Conservation (phyloP, 2,797 vertebrate species). For the Menidia menidia region DNA sequence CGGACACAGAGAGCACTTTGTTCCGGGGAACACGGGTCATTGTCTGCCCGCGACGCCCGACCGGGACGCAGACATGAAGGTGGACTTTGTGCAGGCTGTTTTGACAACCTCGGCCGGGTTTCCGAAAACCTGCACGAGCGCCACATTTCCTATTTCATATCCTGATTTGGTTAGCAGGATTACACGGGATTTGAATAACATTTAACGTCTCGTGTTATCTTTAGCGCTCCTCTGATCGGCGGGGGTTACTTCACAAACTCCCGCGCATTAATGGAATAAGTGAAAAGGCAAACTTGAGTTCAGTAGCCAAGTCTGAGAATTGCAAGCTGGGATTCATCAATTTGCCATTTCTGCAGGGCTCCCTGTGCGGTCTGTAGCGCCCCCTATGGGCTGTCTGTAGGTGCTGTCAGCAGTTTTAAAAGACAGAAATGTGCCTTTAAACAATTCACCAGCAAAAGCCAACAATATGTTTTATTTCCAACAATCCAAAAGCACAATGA, state of each 20-base stretch:
- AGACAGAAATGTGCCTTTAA: background rate
- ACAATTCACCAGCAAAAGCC: background rate
- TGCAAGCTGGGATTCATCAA: background rate
- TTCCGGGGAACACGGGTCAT: conserved; percentile 76
- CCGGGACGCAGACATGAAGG: conserved; percentile 68
- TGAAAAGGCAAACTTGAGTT: no score
- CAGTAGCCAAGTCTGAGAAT: background rate
- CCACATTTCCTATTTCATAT: conserved; percentile 67
- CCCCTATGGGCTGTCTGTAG: conserved; percentile 28
- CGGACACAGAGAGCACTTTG: conserved; percentile 82
- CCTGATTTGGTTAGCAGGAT: conserved; percentile 44
- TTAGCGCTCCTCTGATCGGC: background rate
- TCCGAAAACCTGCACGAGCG: conserved; percentile 59
- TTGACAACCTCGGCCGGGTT: conserved; percentile 74
- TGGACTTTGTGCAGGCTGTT: conserved; percentile 76
- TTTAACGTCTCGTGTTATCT: background rate
- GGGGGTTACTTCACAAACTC: background rate
- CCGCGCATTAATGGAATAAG: background rate
- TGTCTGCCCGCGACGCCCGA: conserved; percentile 71
- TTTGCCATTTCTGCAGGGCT: background rate
- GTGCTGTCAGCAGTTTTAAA: background rate
- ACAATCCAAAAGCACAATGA: background rate
- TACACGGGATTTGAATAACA: conserved; percentile 36
- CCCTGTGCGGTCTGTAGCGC: conserved; percentile 44
- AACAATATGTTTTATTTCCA: background rate